These are phyloP conservation scores for Leptoclinus maculatus DNA, from an alignment of 2,797 vertebrate species.

Conservation along the genomic window DNA sequence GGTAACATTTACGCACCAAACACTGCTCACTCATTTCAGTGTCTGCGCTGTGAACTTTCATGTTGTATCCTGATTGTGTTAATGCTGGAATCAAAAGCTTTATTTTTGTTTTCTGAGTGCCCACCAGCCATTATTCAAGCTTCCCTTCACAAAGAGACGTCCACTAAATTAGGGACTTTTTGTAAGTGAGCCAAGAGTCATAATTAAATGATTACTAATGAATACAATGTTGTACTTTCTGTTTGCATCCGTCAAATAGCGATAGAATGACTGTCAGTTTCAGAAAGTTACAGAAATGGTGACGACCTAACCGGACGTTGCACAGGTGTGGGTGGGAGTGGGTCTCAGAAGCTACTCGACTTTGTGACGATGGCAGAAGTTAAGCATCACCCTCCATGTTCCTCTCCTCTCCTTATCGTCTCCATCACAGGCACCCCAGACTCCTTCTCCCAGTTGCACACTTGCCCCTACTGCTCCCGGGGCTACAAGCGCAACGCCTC, in stretches of 20 bases:
- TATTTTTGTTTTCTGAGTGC: background rate
- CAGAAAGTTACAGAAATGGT: background rate
- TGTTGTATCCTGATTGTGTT: too few relatives aligned
- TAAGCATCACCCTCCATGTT: background rate
- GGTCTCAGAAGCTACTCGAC: background rate
- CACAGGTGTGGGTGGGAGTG: too few relatives aligned
- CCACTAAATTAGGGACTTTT: background rate
- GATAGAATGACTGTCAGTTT: background rate
- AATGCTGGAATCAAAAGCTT: background rate
- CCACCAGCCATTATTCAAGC: background rate
- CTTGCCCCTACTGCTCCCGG: constrained; percentile 96
- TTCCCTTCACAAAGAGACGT: too few relatives aligned
- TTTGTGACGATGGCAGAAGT: background rate
- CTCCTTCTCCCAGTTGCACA: constrained; percentile 94
- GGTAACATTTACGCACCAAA: constrained; percentile 79
- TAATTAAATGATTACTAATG: background rate
- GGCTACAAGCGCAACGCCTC: constrained; percentile 99
- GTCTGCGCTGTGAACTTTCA: background rate
- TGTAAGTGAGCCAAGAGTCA: background rate
- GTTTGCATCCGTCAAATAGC: background rate
- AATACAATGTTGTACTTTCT: background rate
- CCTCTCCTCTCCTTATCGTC: background rate
- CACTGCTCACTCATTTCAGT: background rate
- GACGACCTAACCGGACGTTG: too few relatives aligned
- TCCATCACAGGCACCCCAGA: constrained; percentile 90